Conservation (phyloP, 2,113 vertebrate genomes). For the Podocnemis expansa region DNA sequence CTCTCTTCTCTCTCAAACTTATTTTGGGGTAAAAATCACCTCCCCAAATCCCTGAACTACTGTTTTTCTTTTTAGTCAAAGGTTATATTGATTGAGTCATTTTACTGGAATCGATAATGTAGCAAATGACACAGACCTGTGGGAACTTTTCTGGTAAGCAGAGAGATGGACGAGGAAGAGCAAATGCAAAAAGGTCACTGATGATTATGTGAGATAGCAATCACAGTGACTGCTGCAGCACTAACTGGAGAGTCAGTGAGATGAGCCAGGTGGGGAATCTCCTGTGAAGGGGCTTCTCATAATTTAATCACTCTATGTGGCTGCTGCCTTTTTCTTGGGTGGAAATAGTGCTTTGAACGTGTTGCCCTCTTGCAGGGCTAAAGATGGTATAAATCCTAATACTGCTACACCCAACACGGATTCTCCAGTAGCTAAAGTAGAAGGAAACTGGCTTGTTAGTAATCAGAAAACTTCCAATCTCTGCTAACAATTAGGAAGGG, state of each 20-base stretch:
- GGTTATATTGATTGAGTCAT: neutral
- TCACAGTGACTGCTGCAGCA: accelerated
- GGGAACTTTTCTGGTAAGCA: accelerated
- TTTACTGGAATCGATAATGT: accelerated
- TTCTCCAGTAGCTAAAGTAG: neutral
- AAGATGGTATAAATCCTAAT: accelerated
- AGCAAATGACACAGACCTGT: neutral
- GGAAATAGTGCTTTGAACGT: accelerated
- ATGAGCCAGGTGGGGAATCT: accelerated
- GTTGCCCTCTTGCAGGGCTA: neutral
- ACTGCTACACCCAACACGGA: accelerated
- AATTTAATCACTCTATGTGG: neutral
- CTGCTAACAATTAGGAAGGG: neutral
- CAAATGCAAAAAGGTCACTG: accelerated
- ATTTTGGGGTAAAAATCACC: slow-evolving; percentile 30
- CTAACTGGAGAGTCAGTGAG: neutral
- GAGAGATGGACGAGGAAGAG: accelerated
- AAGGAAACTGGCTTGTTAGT: accelerated
- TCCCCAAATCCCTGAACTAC: neutral
- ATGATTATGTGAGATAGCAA: accelerated
- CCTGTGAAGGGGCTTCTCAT: neutral
- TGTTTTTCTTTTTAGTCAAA: neutral
- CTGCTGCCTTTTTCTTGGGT: accelerated
- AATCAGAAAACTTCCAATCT: neutral
- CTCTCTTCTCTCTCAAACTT: neutral